phyloP scores from a whole-genome alignment of 2,797 vertebrate genomes.

The Synaphobranchus kaupii region DNA sequence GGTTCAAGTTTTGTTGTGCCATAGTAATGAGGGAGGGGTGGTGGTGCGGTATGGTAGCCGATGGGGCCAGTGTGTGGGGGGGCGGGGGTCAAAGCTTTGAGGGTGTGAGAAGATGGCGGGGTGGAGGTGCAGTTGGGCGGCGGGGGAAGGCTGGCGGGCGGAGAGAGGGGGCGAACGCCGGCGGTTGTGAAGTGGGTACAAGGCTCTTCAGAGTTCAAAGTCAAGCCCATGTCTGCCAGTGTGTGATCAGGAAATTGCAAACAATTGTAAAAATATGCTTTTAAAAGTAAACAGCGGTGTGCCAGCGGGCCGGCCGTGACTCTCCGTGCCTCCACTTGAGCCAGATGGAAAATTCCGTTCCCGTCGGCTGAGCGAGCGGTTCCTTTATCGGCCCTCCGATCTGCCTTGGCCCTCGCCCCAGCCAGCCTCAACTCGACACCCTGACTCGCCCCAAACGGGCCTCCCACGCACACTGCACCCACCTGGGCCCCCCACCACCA shows the following conservation, averaged over 20 bases:
- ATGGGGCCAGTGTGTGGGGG: background rate
- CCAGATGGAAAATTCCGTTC: conserved; percentile 54
- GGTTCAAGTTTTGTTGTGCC: background rate
- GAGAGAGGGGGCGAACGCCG: background rate
- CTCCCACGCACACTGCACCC: background rate
- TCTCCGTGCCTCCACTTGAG: conserved; percentile 17
- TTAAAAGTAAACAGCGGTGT: conserved; percentile 63
- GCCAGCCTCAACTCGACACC: conserved; percentile 41
- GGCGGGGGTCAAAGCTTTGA: background rate
- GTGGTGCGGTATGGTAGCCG: background rate
- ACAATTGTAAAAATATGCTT: conserved; percentile 62
- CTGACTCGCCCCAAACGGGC: background rate
- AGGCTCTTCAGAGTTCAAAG: conserved; percentile 27
- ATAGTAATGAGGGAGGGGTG: background rate
- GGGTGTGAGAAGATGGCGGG: background rate
- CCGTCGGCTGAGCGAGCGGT: conserved; percentile 20
- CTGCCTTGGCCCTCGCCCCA: conserved; percentile 26
- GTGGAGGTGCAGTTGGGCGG: no score
- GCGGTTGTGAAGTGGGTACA: background rate
- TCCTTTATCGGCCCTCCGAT: conserved; percentile 42
- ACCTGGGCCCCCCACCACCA: background rate
- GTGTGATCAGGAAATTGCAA: conserved; percentile 58
- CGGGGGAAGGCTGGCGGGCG: background rate
- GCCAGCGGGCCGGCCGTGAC: conserved; percentile 35
- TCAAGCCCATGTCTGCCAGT: conserved; percentile 45